Percentiles rank a stretch among this genome's conserved stretches.
Conservation (phyloP, 2,113 vertebrate species). For the Dromaius novaehollandiae region DNA sequence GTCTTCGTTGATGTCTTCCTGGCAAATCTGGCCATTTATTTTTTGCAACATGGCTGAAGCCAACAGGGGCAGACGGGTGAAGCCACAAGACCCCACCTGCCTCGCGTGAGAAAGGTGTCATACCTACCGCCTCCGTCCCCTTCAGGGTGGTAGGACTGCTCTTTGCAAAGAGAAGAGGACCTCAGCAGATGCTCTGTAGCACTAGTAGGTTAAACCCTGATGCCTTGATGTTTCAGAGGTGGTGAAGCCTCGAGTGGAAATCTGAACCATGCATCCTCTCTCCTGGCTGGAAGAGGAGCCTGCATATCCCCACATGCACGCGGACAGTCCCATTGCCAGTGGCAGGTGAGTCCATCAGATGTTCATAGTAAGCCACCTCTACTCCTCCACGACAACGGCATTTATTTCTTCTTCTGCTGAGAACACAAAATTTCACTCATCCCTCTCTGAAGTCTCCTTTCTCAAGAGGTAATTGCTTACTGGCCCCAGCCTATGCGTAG, state of each 20-base stretch:
- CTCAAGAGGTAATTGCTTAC: background rate
- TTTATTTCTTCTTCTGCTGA: background rate
- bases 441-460: slow-evolving; percentile 27
- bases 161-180: background rate
- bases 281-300: background rate
- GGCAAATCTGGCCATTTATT: slow-evolving; percentile 43
- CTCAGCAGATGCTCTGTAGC: slow-evolving; percentile 54
- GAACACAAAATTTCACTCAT: background rate
- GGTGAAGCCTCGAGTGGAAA: background rate
- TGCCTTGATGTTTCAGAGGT: slow-evolving; percentile 19
- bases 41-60: slow-evolving; percentile 42
- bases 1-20: slow-evolving; percentile 74
- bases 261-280: rapidly evolving
- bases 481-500: background rate
- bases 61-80: rapidly evolving
- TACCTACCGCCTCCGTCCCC: background rate
- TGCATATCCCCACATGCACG: rapidly evolving
- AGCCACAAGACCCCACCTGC: background rate
- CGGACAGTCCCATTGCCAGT: rapidly evolving
- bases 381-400: background rate
- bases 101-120: background rate
- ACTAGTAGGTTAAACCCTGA: background rate
- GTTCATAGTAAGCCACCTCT: background rate
- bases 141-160: background rate
- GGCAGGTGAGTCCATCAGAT: background rate